Evolutionary conservation across 2,797 vertebrate genomes (phyloP).

Genomic region (Etheostoma perlongum): DNA sequence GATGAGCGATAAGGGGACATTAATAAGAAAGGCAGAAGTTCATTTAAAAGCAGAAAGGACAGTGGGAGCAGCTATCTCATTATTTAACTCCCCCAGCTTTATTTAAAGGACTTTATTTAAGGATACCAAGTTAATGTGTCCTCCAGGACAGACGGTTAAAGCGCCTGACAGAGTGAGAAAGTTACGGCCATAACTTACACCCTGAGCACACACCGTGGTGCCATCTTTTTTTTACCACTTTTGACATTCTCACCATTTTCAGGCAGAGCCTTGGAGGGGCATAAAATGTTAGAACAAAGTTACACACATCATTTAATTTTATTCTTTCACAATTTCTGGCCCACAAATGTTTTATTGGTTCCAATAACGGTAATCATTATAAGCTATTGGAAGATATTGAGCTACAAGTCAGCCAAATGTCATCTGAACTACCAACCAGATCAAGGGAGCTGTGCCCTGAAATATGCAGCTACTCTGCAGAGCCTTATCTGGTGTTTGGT

Average conservation of each 20-base stretch:
- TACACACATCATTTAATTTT: constrained; percentile 80
- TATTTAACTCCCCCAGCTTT: constrained; percentile 92
- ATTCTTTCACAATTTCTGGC: constrained; percentile 80
- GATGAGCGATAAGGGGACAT: constrained; percentile 91
- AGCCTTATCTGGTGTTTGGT: constrained; percentile 65
- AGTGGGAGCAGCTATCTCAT: constrained; percentile 84
- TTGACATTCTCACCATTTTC: constrained; percentile 75
- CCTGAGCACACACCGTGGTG: constrained; percentile 80
- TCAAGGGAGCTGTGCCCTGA: constrained; percentile 41
- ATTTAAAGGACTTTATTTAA: constrained; percentile 93
- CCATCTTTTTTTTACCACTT: constrained; percentile 72
- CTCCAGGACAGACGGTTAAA: constrained; percentile 86
- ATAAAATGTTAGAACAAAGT: constrained; percentile 79
- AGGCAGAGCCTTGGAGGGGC: constrained; percentile 71
- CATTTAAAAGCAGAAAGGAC: constrained; percentile 91
- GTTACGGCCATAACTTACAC: constrained; percentile 83
- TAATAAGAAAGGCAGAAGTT: constrained; percentile 94
- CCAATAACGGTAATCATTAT: constrained; percentile 79
- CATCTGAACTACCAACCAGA: constrained; percentile 61
- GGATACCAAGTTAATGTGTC: constrained; percentile 88
- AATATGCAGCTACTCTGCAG: constrained; percentile 54
- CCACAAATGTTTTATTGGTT: constrained; percentile 81
- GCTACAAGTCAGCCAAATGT: constrained; percentile 75
- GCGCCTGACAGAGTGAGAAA: constrained; percentile 85
- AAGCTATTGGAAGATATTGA: constrained; percentile 77